Evolutionary conservation across 2,888 invertebrate species (phyloP).

Genomic region (Tortrix viridana): DNA sequence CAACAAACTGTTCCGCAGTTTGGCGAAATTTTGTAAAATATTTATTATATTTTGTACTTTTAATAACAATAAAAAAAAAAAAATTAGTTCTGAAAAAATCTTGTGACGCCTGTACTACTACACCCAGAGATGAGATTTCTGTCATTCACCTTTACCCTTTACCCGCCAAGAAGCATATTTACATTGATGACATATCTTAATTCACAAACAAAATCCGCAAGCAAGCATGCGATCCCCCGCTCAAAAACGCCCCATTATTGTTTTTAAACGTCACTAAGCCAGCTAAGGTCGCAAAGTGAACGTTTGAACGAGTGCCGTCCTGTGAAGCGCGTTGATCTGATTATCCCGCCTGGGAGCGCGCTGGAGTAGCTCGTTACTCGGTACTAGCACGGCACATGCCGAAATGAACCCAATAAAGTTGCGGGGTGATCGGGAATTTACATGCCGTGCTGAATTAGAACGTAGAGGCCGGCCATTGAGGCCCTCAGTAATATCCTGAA

Average conservation of each 20-base stretch:
- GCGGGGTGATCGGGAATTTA: conserved; percentile 15
- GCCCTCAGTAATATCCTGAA: background rate
- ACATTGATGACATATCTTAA: background rate
- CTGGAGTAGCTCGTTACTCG: conserved; percentile 23
- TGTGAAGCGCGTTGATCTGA: conserved; percentile 71
- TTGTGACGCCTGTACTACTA: too few relatives aligned
- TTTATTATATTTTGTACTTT: too few relatives aligned
- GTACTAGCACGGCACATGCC: conserved; percentile 24
- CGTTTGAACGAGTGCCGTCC: conserved; percentile 64
- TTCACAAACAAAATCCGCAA: background rate
- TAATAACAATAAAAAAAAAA: too few relatives aligned
- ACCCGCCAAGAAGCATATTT: too few relatives aligned
- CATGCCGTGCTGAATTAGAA: conserved; percentile 2
- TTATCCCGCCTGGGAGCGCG: conserved; percentile 71
- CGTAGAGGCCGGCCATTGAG: background rate
- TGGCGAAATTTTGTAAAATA: too few relatives aligned
- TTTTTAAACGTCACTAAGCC: conserved; percentile 11
- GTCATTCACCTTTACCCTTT: too few relatives aligned
- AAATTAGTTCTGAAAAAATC: too few relatives aligned
- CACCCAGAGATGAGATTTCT: too few relatives aligned
- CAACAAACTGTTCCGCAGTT: too few relatives aligned
- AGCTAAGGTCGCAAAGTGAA: conserved; percentile 43
- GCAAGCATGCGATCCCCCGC: background rate
- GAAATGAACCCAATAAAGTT: conserved; percentile 30
- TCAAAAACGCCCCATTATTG: conserved; percentile 8